phyloP scores from a whole-genome alignment of 2,797 vertebrate species.

The Eurystomus glaucurus region DNA sequence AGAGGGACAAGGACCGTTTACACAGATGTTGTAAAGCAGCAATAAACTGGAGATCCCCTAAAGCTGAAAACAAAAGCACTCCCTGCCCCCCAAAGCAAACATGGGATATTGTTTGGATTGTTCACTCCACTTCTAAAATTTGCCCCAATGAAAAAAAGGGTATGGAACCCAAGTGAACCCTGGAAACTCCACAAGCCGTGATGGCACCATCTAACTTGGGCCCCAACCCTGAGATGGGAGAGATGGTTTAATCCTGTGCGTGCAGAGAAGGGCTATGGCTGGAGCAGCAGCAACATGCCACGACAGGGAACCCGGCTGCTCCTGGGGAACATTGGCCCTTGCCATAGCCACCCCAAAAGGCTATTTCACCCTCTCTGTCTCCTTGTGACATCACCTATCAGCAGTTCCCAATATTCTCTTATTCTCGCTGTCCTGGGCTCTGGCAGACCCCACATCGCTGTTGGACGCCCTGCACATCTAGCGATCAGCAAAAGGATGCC shows the following conservation, averaged over 20 bases:
- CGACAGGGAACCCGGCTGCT: neutral
- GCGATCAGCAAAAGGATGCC: neutral
- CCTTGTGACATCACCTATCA: neutral
- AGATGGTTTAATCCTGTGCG: fast-evolving
- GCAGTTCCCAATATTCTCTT: neutral
- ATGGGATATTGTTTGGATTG: fast-evolving
- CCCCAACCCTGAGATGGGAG: neutral
- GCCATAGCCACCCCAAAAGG: neutral
- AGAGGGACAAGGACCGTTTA: neutral
- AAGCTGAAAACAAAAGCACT: neutral
- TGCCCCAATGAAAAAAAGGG: neutral
- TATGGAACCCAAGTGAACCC: fast-evolving
- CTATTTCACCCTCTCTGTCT: neutral
- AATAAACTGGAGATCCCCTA: neutral
- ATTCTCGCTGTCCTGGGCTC: neutral
- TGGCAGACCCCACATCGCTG: neutral
- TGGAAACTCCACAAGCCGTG: neutral
- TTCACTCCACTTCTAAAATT: neutral
- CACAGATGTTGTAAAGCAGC: neutral
- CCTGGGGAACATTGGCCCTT: neutral
- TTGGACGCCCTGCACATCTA: fast-evolving
- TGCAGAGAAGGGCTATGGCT: neutral
- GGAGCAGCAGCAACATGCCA: neutral
- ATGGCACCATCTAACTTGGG: neutral
- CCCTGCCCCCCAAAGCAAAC: neutral